phyloP scores from a whole-genome alignment of 2,113 vertebrate genomes.

The Phalacrocorax aristotelis region DNA sequence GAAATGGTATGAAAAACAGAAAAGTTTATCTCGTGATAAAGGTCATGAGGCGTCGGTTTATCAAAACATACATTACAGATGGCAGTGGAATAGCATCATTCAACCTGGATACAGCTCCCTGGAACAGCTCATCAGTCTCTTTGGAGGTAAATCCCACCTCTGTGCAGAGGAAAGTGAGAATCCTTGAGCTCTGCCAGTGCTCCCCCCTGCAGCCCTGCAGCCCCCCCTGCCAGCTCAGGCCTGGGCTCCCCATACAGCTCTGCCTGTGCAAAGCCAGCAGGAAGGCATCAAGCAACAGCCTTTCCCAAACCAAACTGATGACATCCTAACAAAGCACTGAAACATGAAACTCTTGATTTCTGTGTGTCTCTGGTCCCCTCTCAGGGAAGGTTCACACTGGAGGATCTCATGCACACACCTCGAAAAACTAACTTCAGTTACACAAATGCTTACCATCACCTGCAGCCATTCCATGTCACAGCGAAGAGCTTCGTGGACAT shows the following conservation, averaged over 20 bases:
- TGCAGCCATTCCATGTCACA: slow-evolving; percentile 58
- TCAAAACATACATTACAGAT: slow-evolving; percentile 59
- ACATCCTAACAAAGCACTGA: background rate
- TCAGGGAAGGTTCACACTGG: slow-evolving; percentile 61
- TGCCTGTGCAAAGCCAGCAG: background rate
- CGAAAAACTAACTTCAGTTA: background rate
- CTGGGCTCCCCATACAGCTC: background rate
- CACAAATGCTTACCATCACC: background rate
- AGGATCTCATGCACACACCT: background rate
- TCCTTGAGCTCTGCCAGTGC: background rate
- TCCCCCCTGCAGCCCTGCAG: background rate
- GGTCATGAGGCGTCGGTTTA: slow-evolving; percentile 29
- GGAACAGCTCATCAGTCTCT: slow-evolving; percentile 51
- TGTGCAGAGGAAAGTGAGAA: background rate
- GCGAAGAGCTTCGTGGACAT: slow-evolving; percentile 65
- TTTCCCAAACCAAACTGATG: background rate
- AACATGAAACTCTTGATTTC: background rate
- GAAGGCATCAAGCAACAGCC: background rate
- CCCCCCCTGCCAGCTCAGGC: background rate
- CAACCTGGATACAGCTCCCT: slow-evolving; percentile 50
- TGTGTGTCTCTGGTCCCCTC: background rate
- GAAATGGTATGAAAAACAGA: slow-evolving; percentile 33
- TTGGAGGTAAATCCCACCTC: slow-evolving; percentile 51
- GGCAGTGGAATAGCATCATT: slow-evolving; percentile 18
- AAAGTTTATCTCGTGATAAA: slow-evolving; percentile 55